Conservation (phyloP, 2,888 invertebrate genomes). For the Dolomedes plantarius region DNA sequence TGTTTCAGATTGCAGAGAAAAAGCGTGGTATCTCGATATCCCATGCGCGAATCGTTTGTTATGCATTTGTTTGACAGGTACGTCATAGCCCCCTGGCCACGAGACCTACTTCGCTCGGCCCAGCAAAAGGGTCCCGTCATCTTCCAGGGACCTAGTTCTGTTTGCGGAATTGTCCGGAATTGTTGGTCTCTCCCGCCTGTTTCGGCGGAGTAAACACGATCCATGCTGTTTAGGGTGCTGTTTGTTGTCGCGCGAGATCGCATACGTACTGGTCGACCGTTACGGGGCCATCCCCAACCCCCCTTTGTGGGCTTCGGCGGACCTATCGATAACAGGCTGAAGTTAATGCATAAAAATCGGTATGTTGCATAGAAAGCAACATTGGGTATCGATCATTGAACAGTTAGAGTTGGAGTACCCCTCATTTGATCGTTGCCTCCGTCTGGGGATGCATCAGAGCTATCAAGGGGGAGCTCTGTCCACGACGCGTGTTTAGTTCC, state of each 20-base stretch:
- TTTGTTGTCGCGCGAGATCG: conserved; percentile 46
- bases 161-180: conserved; percentile 56
- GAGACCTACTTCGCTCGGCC: neutral
- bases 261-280: conserved; percentile 10
- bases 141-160: neutral
- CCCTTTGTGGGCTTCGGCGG: neutral
- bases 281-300: conserved; percentile 11
- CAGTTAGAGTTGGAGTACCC: no score
- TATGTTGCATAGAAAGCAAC: no score
- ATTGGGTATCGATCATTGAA: no score
- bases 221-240: conserved; percentile 60
- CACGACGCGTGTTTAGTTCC: no score
- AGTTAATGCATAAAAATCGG: neutral
- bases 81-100: neutral
- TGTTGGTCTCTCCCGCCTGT: conserved; percentile 19
- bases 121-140: neutral
- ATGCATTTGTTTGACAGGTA: neutral
- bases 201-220: conserved; percentile 56
- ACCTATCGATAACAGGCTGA: neutral
- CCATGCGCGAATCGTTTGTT: neutral
- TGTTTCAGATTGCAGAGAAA: no score
- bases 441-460: no score
- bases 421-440: no score
- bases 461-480: no score
- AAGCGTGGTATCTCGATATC: no score